These are phyloP conservation scores for Peromyscus maniculatus DNA, from an alignment of 2,113 vertebrate species.

Conservation along the genomic window DNA sequence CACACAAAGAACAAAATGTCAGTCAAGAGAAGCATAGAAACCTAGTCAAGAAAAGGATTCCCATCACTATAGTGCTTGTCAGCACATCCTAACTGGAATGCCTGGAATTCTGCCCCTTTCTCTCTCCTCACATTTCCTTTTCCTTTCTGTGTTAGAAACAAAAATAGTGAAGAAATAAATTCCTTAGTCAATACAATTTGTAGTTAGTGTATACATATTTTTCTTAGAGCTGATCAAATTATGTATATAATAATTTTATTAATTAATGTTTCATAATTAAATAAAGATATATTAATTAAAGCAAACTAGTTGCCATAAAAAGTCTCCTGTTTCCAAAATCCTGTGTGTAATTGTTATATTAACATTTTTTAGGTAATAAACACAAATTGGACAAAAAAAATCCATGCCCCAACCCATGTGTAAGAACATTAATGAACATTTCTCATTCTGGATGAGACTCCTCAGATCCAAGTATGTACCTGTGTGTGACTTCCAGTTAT, in stretches of 20 bases:
- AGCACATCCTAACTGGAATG: neutral
- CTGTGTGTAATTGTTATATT: neutral
- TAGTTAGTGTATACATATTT: neutral
- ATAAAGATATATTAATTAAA: constrained; percentile 73
- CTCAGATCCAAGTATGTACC: constrained; percentile 50
- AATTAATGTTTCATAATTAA: constrained; percentile 66
- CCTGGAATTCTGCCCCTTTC: neutral
- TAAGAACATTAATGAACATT: constrained; percentile 60
- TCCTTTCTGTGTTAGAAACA: constrained; percentile 20
- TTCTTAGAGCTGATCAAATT: neutral
- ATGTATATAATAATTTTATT: constrained; percentile 24
- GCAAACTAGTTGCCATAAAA: constrained; percentile 40
- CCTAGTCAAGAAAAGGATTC: neutral
- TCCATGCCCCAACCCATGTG: constrained; percentile 5
- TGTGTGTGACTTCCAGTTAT: constrained; percentile 4
- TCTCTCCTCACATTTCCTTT: neutral
- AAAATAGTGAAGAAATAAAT: neutral
- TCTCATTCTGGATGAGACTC: constrained; percentile 51
- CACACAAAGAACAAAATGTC: constrained; percentile 46
- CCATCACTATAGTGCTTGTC: neutral
- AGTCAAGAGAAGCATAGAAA: constrained; percentile 43
- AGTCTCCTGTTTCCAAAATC: constrained; percentile 40
- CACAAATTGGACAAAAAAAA: constrained; percentile 44
- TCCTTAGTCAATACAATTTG: neutral
- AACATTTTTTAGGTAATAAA: constrained; percentile 61